Evolutionary conservation across 2,113 vertebrate species (phyloP), one percentile per base, ranked within the genome.

Genomic region (Osmerus mordax): DNA sequence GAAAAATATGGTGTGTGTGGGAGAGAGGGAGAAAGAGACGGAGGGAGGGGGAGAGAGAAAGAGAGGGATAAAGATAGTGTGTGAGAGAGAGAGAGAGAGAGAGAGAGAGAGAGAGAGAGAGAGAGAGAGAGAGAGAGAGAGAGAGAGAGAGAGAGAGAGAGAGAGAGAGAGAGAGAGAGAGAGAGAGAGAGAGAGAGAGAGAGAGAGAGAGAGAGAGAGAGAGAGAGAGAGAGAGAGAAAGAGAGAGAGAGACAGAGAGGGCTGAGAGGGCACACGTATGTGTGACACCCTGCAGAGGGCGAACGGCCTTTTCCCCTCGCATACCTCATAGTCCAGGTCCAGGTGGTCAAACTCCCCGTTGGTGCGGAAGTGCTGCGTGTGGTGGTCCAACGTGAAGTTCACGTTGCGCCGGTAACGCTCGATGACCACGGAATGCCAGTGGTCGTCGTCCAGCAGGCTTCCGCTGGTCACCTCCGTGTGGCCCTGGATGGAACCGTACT

Each of bases 341-440:
- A 99, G 86, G 72, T 99, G 96, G 86, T 97, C 96, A 73, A 99
- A 99, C 81, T 98, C 97, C 5, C 97, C 97, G 0, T 99, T 99
- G 67, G 97, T 97, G 81, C 97, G 93, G 89, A 99, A 97, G 70
- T 94, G 94, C 81, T 96, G 94, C 8, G 89, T 81, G 74, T 95
- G 94, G 23, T 95, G 92, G 89, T 99, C 97, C 61, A 99, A 87
- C 0, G 96, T 99, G 73, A 99, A 96, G 81, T 99, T 98, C 41
- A 99, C 92, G 55, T 94, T 96, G 7, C 97, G 93, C 0, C 95
- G 93, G 6, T 96, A 93, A 16, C 97, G 95, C 69, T 97, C 93
- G 0, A 99, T 93, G 73, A 91, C 65, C n/a, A 98, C 92, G 0
- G 93, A 91, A 84, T 99, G 97, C 97, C 97, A 99, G 78, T 99